Base-by-base conservation (phyloP, 2,113 vertebrate species). In the Odontophorus gujanensis region DNA sequence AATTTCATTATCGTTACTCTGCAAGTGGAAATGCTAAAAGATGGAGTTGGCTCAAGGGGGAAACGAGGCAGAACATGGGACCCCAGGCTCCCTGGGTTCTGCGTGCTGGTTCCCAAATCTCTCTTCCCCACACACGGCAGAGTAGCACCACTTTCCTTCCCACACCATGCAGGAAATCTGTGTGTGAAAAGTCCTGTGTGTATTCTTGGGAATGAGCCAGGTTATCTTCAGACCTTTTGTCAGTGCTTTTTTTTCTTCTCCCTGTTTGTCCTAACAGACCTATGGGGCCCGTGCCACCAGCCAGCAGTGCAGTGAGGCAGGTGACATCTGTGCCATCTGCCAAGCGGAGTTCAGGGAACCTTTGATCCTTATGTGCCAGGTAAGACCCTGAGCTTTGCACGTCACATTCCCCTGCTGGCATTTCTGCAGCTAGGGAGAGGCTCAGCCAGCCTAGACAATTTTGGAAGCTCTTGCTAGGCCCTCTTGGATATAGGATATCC, bases 301-400 rank as follows among this genome's bases (percentile, higher is more conserved):
- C 91, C 99, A 99, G 96, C 99, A 99, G 97, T 99, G 99, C 97
- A 98, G 96, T 4, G 99, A 99, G 96, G 99, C 99, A 0, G 99
- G 99, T 0, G 98, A 99, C 24, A 97, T 99, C 97, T 99, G 99
- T 81, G 98, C 99, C 78, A 99, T 99, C 91, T 99, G 99, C 97
- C 99, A 99, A 96, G 97, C 98, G 1, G 98, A 99, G 85, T 99
- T 99, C 98, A 98, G 98, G 96, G 99, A 99, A 7, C 99, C 99
- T 25, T 69, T 99, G 32, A 98, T 99, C 84, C 98, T 99, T 3
- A 96, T 99, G 87, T 99, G 99, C 96, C 99, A 99, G 99, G 99
- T 99, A 96, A 98, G 97, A 13, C 6, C 43, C 48, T 38, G 3
- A 4, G 7, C 16, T 13, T 66, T 1, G 34, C 75, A 38, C 3